Evolutionary conservation across 2,113 vertebrate species (phyloP).

Genomic region (Microcebus lehilahytsara): DNA sequence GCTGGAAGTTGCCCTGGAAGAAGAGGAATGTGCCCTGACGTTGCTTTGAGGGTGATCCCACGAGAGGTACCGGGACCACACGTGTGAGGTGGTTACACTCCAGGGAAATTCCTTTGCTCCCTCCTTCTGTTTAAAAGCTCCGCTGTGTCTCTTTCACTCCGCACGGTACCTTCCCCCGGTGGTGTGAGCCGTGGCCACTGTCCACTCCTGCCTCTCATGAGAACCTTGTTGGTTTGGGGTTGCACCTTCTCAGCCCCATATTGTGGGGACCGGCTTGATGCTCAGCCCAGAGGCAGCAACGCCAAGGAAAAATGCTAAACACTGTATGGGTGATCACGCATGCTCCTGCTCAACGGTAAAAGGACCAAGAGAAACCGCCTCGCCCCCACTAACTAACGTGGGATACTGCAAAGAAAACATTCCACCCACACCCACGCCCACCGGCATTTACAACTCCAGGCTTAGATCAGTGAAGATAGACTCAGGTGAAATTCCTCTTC

Average conservation of each 20-base stretch:
- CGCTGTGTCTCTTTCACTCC: constrained; percentile 59
- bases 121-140: constrained; percentile 69
- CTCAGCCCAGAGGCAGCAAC: not conserved
- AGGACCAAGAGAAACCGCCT: not conserved
- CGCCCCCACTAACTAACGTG: not conserved
- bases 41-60: constrained; percentile 72
- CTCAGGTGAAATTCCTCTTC: not conserved
- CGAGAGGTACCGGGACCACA: constrained; percentile 66
- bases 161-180: constrained; percentile 53
- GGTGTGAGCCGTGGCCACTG: constrained; percentile 7
- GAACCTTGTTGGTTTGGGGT: not conserved
- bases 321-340: not conserved
- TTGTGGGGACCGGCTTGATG: not conserved
- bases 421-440: not conserved
- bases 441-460: not conserved
- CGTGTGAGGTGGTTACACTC: constrained; percentile 64
- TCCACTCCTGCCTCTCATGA: not conserved
- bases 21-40: constrained; percentile 51
- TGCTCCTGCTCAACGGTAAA: not conserved
- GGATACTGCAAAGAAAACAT: not conserved
- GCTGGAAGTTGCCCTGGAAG: constrained; percentile 68
- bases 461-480: not conserved
- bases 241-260: not conserved
- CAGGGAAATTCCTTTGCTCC: constrained; percentile 72
- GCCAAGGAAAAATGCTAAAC: not conserved